Evolutionary conservation across 2,888 invertebrate species (phyloP), one percentile per base, ranked within the genome.

Genomic region (Mactromeris polynyma): DNA sequence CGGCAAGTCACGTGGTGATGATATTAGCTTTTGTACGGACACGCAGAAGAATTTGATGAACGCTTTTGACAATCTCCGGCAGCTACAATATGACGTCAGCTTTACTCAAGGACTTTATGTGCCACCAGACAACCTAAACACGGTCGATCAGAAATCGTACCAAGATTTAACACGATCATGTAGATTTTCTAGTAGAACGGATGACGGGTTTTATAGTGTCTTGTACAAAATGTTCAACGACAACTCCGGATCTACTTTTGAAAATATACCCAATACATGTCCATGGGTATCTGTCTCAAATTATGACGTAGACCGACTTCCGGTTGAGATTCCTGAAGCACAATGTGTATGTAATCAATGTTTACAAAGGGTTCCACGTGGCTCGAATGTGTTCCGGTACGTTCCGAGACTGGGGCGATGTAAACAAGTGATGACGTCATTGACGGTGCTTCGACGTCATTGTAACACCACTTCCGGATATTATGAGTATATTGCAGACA

Each of bases 351-450:
- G 84, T 38, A 51, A 33, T 38, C 36, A 51, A 38, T 84, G 84
- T 36, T 36, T 84, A 38, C 33, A 84, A 38, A 78, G 51, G 11
- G 46, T n/a, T 14, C 42, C 33, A 73, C 21, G 19, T 40, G 21
- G 26, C 46, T 2, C 36, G 21, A 78, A 38, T 78, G 40, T 36
- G 0, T 54, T 78, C 9, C 21, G 26, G n/a, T 54, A 54, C 26
- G 54, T 78, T 21, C 54, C 84, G 11, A 38, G 78, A n/a, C 51
- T 78, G n/a, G 84, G 84, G 9, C 84, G 84, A 21, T 84, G 84
- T 78, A 51, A 84, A 78, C 84, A 9, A 46, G 38, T 84, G 46
- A 84, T 54, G 51, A 78, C 78, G 54, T 78, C 78, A 78, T 26
- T 84, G 26, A 51, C 51, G 40, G 77, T 77, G 9, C 54, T 84